These are phyloP conservation scores for Geodia barretti DNA, from an alignment of 37 sponge, comb jelly and placozoan genomes.

Conservation along the genomic window DNA sequence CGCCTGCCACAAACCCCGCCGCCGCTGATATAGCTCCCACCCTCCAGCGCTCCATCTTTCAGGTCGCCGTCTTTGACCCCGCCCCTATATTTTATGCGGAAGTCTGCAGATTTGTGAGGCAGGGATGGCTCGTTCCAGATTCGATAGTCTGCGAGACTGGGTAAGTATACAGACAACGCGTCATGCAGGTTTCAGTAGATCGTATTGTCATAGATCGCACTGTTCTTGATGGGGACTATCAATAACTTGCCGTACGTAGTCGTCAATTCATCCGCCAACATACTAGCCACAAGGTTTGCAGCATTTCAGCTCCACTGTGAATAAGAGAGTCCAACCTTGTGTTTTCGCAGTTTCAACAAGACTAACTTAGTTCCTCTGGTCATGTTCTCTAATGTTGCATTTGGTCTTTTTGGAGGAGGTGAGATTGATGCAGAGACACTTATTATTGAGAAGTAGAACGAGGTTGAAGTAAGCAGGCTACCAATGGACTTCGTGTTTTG, in stretches of 20 bases:
- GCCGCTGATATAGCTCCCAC: not conserved
- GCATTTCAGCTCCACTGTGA: not conserved
- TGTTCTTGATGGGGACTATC: conserved; percentile 57
- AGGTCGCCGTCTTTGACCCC: not conserved
- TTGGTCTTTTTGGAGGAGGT: conserved; percentile 40
- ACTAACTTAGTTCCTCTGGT: conserved; percentile 34
- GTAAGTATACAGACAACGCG: no score
- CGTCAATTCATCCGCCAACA: conserved; percentile 48
- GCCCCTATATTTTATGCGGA: no score
- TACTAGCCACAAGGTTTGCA: conserved; percentile 31
- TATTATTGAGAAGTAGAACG: no score
- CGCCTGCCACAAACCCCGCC: not conserved
- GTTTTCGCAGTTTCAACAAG: conserved; percentile 9
- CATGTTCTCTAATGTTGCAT: conserved; percentile 54
- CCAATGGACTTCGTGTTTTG: no score
- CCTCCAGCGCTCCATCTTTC: not conserved
- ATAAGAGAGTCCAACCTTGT: not conserved
- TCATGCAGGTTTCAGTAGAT: not conserved
- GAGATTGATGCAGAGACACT: not conserved
- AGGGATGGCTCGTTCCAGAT: not conserved
- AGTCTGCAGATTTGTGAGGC: not conserved
- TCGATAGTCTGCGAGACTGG: not conserved
- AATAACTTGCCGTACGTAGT: conserved; percentile 61
- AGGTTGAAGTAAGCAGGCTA: no score
- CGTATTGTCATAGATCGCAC: conserved; percentile 21